Conservation (phyloP, 2,888 invertebrate species). For the Himalopsyche japonica region DNA sequence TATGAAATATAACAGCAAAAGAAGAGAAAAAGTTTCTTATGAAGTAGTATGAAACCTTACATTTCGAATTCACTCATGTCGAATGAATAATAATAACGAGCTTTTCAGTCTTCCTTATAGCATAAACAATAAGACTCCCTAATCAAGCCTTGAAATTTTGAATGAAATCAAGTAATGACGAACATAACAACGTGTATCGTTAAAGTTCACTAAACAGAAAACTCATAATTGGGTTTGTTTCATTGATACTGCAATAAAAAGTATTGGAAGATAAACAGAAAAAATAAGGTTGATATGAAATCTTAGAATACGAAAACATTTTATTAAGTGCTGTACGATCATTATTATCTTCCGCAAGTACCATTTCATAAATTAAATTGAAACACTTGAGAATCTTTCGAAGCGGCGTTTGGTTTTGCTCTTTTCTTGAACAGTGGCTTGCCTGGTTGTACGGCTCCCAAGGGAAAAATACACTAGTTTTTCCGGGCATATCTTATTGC, state of each 20-base stretch:
- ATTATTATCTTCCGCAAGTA: neutral
- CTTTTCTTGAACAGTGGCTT: neutral
- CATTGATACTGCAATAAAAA: neutral
- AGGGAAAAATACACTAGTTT: slow-evolving; percentile 58
- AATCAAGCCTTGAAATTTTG: too few species aligned
- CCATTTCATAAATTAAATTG: neutral
- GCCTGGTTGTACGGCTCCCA: slow-evolving; percentile 46
- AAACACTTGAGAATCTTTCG: slow-evolving; percentile 26
- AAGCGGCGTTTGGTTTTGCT: slow-evolving; percentile 17
- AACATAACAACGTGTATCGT: too few species aligned
- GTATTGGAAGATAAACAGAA: neutral
- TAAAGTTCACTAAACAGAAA: too few species aligned
- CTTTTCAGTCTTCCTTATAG: too few species aligned
- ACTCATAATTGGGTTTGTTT: too few species aligned
- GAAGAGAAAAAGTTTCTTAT: too few species aligned
- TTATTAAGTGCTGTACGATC: neutral
- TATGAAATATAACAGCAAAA: too few species aligned
- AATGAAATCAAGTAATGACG: too few species aligned
- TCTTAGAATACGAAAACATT: neutral
- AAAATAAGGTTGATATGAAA: neutral
- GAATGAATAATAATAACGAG: too few species aligned
- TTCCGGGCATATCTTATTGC: slow-evolving; percentile 64
- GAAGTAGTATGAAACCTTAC: too few species aligned
- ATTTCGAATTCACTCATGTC: too few species aligned
- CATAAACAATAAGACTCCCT: too few species aligned